phyloP scores from a whole-genome alignment of 2,888 invertebrate species.

The Sarcophaga variegata region DNA sequence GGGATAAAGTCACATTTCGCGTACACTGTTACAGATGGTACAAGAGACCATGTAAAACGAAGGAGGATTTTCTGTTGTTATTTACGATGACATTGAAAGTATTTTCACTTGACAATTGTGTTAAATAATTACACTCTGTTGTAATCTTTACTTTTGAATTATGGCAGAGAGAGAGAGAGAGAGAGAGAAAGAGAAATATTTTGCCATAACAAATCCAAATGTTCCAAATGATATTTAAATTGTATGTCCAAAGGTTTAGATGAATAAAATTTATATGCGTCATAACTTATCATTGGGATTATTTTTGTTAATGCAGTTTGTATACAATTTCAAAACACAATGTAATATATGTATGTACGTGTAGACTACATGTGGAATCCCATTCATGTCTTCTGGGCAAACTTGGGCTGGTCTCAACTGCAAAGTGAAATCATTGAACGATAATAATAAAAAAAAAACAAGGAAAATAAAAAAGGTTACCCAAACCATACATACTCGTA shows the following conservation, averaged over 20 bases:
- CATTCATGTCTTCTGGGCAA: background rate
- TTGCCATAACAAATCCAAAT: background rate
- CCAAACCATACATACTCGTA: background rate
- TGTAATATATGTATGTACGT: too few species aligned
- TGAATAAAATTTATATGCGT: conserved; percentile 25
- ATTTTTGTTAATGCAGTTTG: conserved; percentile 9
- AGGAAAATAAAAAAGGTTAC: background rate
- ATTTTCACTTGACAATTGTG: conserved; percentile 7
- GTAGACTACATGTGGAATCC: too few species aligned
- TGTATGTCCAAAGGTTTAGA: conserved; percentile 2
- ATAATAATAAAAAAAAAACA: background rate
- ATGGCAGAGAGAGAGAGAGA: background rate
- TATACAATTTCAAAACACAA: background rate
- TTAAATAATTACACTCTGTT: background rate
- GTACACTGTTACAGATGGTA: background rate
- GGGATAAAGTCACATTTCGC: conserved; percentile 20
- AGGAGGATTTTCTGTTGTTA: conserved; percentile 36
- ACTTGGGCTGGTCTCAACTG: background rate
- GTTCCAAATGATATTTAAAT: conserved; percentile 6
- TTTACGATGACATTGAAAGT: conserved; percentile 51
- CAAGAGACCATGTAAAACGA: background rate
- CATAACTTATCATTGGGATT: conserved; percentile 29
- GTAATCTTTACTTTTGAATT: background rate
- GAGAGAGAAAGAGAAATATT: background rate
- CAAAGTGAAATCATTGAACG: background rate